Evolutionary conservation across 2,888 invertebrate genomes (phyloP).

Genomic region (Tubulanus polymorphus): DNA sequence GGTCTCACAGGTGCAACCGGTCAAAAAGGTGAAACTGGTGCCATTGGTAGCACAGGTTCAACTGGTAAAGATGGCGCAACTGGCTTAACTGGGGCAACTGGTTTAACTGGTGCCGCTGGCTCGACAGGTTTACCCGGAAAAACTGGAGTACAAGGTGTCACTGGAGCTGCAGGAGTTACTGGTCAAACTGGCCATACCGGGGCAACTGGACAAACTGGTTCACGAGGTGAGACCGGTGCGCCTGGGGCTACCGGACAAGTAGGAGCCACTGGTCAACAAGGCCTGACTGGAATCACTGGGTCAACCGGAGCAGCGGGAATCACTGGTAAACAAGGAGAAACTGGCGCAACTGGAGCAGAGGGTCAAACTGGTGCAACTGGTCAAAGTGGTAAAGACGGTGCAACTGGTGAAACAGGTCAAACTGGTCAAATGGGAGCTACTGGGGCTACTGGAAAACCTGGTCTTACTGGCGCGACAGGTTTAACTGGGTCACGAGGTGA

Average conservation of each 20-base stretch:
- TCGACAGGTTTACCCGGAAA: neutral
- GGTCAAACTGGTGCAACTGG: neutral
- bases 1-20: constrained; percentile 3
- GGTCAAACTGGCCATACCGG: neutral
- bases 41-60: neutral
- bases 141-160: neutral
- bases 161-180: neutral
- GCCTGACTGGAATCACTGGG: neutral
- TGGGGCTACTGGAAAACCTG: neutral
- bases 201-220: neutral
- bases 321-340: neutral
- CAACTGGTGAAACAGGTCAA: neutral
- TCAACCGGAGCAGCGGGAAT: neutral
- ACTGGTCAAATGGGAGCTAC: neutral
- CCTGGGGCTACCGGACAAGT: neutral
- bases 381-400: neutral
- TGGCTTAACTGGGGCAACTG: neutral
- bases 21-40: neutral
- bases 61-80: neutral
- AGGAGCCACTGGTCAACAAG: neutral
- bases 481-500: neutral
- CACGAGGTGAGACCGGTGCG: neutral
- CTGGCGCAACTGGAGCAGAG: neutral
- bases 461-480: neutral
- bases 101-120: neutral